Evolutionary conservation across 2,113 vertebrate species (phyloP), one percentile per base, ranked within the genome.

Genomic region (Phrynosoma platyrhinos): DNA sequence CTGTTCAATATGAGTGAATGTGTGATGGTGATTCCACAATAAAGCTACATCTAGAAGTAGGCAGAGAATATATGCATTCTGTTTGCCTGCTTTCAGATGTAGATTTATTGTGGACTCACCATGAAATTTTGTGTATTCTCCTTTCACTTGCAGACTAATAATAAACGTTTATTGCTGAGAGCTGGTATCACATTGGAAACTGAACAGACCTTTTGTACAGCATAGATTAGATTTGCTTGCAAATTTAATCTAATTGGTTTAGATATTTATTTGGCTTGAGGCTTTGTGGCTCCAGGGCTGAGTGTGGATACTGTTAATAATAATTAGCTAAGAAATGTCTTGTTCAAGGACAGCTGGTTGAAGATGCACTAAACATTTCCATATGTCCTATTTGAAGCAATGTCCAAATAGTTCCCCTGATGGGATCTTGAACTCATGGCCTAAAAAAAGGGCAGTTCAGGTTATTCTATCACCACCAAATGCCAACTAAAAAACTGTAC

Each of bases 81-180:
- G 5, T 47, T 47, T 47, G 58, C 3, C 18, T 62, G 7, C 18
- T 62, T 62, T 9, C 58, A 62, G 18, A 62, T 62, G 58, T 62
- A 20, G 58, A 62, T 62, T 62, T 62, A 62, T 20, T 62, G 66
- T 8, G 21, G 23, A 27, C 25, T 23, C 21, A 71, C 9, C 79
- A 71, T 10, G 10, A 58, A 62, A 86, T 27, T 27, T 0, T 71
- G 80, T 66, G 27, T 66, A 86, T 2, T 52, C 0, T 32, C 81
- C 68, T 85, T 40, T 72, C 16, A 88, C 69, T 79, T 84, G 1
- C 23, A 87, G 68, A 16, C 47, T 55, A 71, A 18, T 84, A 84
- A 88, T 81, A 64, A 0, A 88, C 79, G 1, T 71, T 89, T 79
- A 71, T 53, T 90, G 32, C 16, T 77, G 55, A 83, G 82, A 85